These are phyloP conservation scores for Thermophis baileyi DNA, from an alignment of 2,113 vertebrate species.

Conservation along the genomic window DNA sequence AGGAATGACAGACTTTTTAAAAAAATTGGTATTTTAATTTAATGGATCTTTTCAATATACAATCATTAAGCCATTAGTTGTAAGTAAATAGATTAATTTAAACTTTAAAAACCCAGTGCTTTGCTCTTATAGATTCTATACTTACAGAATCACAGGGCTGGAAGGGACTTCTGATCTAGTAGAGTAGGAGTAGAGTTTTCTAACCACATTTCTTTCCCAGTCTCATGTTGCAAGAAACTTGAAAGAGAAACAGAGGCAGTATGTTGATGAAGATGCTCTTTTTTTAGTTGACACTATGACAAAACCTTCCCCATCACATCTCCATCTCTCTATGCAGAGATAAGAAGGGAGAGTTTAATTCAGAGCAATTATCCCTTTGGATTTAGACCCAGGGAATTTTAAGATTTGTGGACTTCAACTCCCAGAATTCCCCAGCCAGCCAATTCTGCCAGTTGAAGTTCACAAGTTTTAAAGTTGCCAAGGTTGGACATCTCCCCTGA, in stretches of 20 bases:
- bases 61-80: background rate
- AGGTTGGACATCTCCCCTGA: background rate
- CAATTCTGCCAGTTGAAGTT: background rate
- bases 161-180: background rate
- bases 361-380: background rate
- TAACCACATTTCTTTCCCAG: background rate
- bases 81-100: background rate
- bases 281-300: background rate
- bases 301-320: background rate
- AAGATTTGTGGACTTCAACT: background rate
- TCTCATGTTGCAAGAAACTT: background rate
- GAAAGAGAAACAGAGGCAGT: background rate
- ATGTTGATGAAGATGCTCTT: background rate
- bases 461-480: background rate
- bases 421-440: background rate
- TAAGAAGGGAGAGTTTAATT: background rate
- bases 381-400: background rate
- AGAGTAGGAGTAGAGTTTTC: background rate
- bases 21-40: background rate
- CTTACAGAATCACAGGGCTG: background rate
- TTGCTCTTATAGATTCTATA: background rate
- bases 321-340: background rate
- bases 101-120: background rate
- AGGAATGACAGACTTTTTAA: background rate
- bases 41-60: background rate